These are phyloP conservation scores for Lomographa bimaculata DNA, from an alignment of 2,888 invertebrate genomes.

Conservation along the genomic window DNA sequence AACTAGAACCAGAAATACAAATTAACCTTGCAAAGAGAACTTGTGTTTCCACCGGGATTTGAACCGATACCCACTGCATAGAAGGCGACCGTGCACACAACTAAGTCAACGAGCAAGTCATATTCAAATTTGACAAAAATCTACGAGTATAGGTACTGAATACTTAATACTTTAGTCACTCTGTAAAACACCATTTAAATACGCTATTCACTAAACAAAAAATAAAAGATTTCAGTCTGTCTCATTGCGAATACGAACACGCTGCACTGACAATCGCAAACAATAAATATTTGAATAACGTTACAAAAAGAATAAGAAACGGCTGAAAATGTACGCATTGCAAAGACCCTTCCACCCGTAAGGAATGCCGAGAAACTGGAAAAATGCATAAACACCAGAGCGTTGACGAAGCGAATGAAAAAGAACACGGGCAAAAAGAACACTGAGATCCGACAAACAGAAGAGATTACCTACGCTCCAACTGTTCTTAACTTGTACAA, in stretches of 20 bases:
- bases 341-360: conserved; percentile 61
- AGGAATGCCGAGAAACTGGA: conserved; percentile 52
- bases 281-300: conserved; percentile 52
- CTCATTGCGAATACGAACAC: conserved; percentile 16
- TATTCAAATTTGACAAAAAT: too few relatives aligned
- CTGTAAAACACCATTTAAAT: too few relatives aligned
- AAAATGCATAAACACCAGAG: conserved; percentile 67
- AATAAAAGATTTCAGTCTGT: not conserved
- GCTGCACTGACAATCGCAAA: conserved; percentile 49
- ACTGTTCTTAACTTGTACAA: conserved; percentile 79
- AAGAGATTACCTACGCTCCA: conserved; percentile 80
- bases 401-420: conserved; percentile 73
- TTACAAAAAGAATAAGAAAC: conserved; percentile 48
- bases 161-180: too few relatives aligned
- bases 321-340: conserved; percentile 72
- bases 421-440: conserved; percentile 28
- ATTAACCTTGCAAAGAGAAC: too few relatives aligned
- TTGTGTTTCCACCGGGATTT: too few relatives aligned
- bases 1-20: too few relatives aligned
- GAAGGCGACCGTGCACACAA: too few relatives aligned
- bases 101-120: too few relatives aligned
- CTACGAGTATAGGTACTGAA: too few relatives aligned
- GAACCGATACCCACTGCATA: too few relatives aligned
- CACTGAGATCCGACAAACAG: conserved; percentile 44
- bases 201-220: not conserved